Evolutionary conservation across 1,140 invertebrate genomes (phyloP).

Genomic region (Saxidomus purpurata): DNA sequence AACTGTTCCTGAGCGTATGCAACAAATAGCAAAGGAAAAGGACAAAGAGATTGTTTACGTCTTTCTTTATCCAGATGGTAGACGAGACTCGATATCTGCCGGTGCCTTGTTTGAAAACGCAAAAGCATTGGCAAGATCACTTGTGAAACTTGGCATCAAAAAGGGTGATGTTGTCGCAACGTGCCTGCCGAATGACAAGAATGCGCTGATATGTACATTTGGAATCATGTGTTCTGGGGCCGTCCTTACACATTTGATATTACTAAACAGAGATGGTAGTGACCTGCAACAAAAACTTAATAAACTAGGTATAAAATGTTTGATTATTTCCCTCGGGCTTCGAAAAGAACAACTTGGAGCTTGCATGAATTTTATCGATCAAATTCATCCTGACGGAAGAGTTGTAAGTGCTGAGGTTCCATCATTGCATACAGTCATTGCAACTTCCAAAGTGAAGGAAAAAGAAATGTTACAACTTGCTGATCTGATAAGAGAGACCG

Average conservation of each 20-base stretch:
- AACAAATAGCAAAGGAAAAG: background rate
- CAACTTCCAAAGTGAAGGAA: too few relatives aligned
- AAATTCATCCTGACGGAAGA: background rate
- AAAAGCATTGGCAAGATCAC: background rate
- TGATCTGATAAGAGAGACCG: too few relatives aligned
- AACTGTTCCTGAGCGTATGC: background rate
- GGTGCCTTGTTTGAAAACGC: background rate
- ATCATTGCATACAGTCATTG: too few relatives aligned
- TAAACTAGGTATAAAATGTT: background rate
- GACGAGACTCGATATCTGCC: background rate
- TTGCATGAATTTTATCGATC: background rate
- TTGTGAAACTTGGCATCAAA: background rate
- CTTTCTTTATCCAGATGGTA: background rate
- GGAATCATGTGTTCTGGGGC: background rate
- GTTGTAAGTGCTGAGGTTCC: background rate
- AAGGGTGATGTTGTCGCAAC: conserved; percentile 1
- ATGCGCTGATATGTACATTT: background rate
- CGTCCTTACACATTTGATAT: background rate
- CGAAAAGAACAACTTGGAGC: background rate
- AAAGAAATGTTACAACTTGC: too few relatives aligned
- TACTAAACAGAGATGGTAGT: background rate
- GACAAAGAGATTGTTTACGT: background rate
- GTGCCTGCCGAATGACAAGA: background rate
- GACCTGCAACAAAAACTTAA: background rate
- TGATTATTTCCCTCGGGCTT: background rate